Evolutionary conservation across 2,888 invertebrate genomes (phyloP).

Genomic region (Dendrolimus houi): DNA sequence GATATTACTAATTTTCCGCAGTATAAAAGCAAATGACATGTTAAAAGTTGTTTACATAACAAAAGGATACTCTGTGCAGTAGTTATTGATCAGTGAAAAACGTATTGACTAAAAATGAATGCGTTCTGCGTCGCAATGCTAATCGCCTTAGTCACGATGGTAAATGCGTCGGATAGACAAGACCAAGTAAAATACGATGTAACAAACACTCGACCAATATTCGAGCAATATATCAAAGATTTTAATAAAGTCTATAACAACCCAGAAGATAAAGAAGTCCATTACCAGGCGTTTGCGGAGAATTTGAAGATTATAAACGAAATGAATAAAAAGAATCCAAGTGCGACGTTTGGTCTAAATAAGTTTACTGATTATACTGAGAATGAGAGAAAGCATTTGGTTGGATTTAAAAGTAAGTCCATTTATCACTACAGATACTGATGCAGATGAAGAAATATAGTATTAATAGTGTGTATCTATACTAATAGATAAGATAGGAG

Average conservation of each 20-base stretch:
- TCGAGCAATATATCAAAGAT: slow-evolving; percentile 28
- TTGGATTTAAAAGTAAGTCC: slow-evolving; percentile 8
- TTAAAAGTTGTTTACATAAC: too few species aligned
- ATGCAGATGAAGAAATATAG: too few species aligned
- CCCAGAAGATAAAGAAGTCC: slow-evolving; percentile 25
- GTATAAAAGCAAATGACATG: too few species aligned
- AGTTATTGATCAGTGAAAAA: too few species aligned
- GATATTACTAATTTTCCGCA: too few species aligned
- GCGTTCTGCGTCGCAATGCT: slow-evolving; percentile 10
- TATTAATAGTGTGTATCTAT: too few species aligned
- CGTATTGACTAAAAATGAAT: too few species aligned
- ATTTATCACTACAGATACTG: neutral
- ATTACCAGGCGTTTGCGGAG: slow-evolving; percentile 26
- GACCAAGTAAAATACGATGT: slow-evolving; percentile 22
- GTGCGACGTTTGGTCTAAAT: slow-evolving; percentile 28
- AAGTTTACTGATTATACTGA: slow-evolving; percentile 34
- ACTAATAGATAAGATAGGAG: too few species aligned
- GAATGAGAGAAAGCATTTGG: slow-evolving; percentile 18
- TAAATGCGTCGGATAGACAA: slow-evolving; percentile 7
- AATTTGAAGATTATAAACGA: slow-evolving; percentile 27
- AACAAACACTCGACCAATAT: slow-evolving; percentile 20
- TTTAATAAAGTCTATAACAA: slow-evolving; percentile 29
- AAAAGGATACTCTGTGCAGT: too few species aligned
- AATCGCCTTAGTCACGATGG: slow-evolving; percentile 15
- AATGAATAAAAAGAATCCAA: slow-evolving; percentile 12